Evolutionary conservation across 2,888 invertebrate genomes (phyloP).

Genomic region (Hofmannophila pseudospretella): DNA sequence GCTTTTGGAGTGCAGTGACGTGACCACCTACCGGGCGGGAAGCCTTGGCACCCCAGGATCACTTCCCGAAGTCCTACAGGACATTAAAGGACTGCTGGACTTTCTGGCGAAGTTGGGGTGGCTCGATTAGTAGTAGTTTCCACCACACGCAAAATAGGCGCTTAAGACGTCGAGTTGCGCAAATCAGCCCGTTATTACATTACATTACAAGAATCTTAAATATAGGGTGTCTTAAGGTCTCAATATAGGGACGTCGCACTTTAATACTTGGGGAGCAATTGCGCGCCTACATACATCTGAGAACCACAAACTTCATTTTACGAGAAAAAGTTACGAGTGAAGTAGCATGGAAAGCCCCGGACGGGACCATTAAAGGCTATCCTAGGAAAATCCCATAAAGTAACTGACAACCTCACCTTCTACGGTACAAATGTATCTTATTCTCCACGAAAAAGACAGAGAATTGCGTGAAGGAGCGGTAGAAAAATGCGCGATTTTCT

Average conservation of each 20-base stretch:
- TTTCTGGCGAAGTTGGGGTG: no score
- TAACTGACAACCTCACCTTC: conserved; percentile 25
- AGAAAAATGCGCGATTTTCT: conserved; percentile 37
- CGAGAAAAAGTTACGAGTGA: conserved; percentile 56
- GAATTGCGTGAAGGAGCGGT: conserved; percentile 22
- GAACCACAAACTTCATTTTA: conserved; percentile 53
- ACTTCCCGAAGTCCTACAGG: no score
- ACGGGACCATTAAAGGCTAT: conserved; percentile 63
- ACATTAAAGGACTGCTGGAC: no score
- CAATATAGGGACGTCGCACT: conserved; percentile 6
- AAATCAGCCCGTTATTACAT: no score
- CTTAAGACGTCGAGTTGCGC: no score
- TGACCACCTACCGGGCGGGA: no score
- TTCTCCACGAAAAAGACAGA: conserved; percentile 24
- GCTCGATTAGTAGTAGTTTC: no score
- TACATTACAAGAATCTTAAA: no score
- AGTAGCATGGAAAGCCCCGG: conserved; percentile 48
- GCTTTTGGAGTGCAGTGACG: no score
- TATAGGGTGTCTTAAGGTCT: neutral
- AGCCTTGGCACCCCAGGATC: no score
- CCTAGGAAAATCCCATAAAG: conserved; percentile 55
- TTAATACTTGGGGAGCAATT: conserved; percentile 8
- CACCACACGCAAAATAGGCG: no score
- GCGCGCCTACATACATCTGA: conserved; percentile 27
- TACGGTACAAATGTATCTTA: conserved; percentile 26